These are phyloP conservation scores for Cercopithecus petaurista DNA, from an alignment of 2,797 vertebrate genomes.

Conservation along the genomic window DNA sequence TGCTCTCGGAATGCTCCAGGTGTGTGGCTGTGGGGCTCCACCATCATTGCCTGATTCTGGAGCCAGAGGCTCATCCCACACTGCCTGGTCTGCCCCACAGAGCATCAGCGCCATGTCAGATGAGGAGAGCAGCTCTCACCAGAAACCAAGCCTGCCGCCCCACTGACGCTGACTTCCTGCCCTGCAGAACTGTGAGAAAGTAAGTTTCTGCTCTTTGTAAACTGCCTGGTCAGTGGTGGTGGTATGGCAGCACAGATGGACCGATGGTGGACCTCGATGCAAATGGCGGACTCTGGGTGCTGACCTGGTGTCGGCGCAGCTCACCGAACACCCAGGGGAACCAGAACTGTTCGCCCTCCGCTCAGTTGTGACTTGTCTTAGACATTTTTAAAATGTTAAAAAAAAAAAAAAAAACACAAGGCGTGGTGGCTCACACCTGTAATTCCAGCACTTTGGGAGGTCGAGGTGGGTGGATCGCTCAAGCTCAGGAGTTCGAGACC, in stretches of 20 bases:
- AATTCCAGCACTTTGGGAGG: background rate
- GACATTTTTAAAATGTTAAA: background rate
- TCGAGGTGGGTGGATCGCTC: background rate
- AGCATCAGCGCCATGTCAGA: background rate
- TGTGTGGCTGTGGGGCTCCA: background rate
- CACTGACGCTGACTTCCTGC: background rate
- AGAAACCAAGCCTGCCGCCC: background rate
- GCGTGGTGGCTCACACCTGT: rapidly evolving
- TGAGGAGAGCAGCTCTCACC: background rate
- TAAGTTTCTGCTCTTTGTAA: background rate
- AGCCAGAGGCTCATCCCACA: too few species aligned
- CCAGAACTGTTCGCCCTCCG: background rate
- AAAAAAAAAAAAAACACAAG: background rate
- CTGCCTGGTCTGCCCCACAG: background rate
- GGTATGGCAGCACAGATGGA: background rate
- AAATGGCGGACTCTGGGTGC: too few species aligned
- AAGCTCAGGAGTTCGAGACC: background rate
- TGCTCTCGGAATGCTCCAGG: too few species aligned
- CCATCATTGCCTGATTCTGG: background rate
- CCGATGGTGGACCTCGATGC: too few species aligned
- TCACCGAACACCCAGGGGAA: background rate
- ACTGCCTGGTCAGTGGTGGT: background rate
- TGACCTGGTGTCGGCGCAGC: background rate
- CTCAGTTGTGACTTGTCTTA: background rate
- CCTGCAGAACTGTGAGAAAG: background rate